Percentiles rank a stretch among this genome's conserved stretches.
phyloP scores from a whole-genome alignment of 2,113 vertebrate species.

The Caranx melampygus region DNA sequence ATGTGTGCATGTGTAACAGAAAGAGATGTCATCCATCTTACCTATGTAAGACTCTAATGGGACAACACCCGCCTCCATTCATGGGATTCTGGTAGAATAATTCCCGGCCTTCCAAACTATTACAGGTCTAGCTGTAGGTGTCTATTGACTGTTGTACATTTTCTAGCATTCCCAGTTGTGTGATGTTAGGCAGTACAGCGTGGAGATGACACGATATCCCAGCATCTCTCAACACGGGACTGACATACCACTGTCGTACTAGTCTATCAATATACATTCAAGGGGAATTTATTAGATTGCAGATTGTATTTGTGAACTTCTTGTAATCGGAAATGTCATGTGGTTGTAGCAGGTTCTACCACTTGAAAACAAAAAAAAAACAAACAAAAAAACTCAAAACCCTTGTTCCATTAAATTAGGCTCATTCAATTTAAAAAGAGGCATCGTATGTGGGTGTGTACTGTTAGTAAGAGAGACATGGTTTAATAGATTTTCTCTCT shows the following conservation, averaged over 20 bases:
- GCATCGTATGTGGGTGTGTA: constrained; percentile 42
- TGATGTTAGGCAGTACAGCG: constrained; percentile 54
- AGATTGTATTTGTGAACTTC: constrained; percentile 67
- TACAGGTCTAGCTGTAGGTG: constrained; percentile 67
- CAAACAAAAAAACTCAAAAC: constrained; percentile 16
- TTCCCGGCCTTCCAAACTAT: constrained; percentile 65
- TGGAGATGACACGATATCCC: constrained; percentile 35
- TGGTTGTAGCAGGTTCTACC: constrained; percentile 71
- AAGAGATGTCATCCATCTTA: constrained; percentile 59
- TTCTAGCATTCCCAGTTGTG: constrained; percentile 63
- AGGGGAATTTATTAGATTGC: constrained; percentile 61
- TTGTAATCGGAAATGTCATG: constrained; percentile 64
- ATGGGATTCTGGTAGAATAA: constrained; percentile 59
- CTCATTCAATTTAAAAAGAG: constrained; percentile 40
- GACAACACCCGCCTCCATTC: constrained; percentile 45
- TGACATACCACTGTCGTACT: constrained; percentile 49
- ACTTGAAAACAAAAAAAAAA: constrained; percentile 28
- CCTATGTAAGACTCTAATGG: constrained; percentile 41
- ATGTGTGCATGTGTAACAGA: constrained; percentile 70
- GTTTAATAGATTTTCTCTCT: not conserved
- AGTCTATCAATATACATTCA: constrained; percentile 44
- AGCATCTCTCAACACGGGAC: constrained; percentile 17
- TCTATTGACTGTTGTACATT: constrained; percentile 75
- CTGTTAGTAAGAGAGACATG: constrained; percentile 36
- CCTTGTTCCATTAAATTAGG: constrained; percentile 43